phyloP scores from a whole-genome alignment of 2,797 vertebrate genomes.

The Schizothorax lantsangensis region DNA sequence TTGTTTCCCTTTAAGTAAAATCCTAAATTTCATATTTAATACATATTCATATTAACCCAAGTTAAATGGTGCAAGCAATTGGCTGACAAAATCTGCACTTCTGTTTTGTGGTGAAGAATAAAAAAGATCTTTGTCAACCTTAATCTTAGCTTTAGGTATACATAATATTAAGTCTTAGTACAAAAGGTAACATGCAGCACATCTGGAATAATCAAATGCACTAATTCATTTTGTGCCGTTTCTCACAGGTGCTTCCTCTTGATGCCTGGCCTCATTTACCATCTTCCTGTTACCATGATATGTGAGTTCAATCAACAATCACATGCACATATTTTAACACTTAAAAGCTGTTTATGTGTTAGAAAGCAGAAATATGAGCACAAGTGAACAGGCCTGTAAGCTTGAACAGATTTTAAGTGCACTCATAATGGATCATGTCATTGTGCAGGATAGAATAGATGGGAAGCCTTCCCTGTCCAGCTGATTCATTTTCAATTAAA shows the following conservation, averaged over 20 bases:
- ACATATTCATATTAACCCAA: not conserved
- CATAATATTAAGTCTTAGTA: not conserved
- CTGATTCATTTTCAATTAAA: not conserved
- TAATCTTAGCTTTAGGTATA: too few relatives aligned
- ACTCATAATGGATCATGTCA: not conserved
- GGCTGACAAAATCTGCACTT: not conserved
- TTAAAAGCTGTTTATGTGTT: not conserved
- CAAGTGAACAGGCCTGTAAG: not conserved
- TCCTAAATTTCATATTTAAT: too few relatives aligned
- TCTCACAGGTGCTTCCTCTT: conserved; percentile 17
- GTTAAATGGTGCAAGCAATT: not conserved
- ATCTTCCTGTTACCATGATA: not conserved
- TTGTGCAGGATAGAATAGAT: not conserved
- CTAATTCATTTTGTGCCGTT: not conserved
- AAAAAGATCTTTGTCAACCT: not conserved
- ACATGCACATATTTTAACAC: not conserved
- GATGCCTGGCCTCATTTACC: not conserved
- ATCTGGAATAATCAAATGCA: not conserved
- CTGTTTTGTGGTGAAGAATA: not conserved
- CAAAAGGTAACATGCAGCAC: not conserved
- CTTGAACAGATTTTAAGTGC: not conserved
- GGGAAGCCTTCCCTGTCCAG: not conserved
- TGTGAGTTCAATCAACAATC: not conserved
- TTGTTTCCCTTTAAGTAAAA: too few relatives aligned
- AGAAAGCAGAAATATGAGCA: not conserved